These are phyloP conservation scores for Orestias chungarensis DNA, from an alignment of 2,797 vertebrate genomes.

Conservation along the genomic window DNA sequence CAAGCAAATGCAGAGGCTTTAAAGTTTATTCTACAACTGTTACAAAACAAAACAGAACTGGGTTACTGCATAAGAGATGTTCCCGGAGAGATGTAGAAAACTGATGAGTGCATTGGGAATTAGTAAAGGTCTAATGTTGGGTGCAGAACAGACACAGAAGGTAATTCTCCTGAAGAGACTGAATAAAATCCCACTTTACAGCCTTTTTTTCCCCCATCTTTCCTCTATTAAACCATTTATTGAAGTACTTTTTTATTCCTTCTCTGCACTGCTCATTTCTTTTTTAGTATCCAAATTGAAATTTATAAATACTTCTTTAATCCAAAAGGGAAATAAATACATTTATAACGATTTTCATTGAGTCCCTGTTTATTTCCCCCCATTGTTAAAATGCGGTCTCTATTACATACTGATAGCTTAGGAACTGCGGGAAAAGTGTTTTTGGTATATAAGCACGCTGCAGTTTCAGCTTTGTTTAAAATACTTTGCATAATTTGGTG, in stretches of 20 bases:
- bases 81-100: constrained; percentile 22
- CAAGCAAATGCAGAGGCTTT: constrained; percentile 2
- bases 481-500: constrained; percentile 26
- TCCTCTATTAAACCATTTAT: constrained; percentile 7
- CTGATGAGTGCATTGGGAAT: constrained; percentile 14
- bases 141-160: constrained; percentile 9
- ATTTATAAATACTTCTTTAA: no score
- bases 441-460: background rate
- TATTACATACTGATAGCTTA: constrained; percentile 1
- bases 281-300: no score
- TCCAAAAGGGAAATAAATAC: no score
- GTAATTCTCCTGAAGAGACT: constrained; percentile 19
- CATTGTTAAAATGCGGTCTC: background rate
- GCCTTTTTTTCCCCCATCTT: constrained; percentile 10
- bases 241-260: background rate
- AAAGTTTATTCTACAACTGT: background rate
- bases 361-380: constrained; percentile 23
- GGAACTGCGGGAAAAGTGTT: background rate
- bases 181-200: constrained; percentile 20
- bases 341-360: constrained; percentile 34
- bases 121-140: constrained; percentile 22
- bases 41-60: constrained; percentile 13
- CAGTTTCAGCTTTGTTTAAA: constrained; percentile 37
- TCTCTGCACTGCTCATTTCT: constrained; percentile 6
- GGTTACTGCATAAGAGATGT: constrained; percentile 14